Percentiles rank a stretch among this genome's conserved stretches.
Conservation (phyloP, 1,140 invertebrate species). For the Coptotermes formosanus region DNA sequence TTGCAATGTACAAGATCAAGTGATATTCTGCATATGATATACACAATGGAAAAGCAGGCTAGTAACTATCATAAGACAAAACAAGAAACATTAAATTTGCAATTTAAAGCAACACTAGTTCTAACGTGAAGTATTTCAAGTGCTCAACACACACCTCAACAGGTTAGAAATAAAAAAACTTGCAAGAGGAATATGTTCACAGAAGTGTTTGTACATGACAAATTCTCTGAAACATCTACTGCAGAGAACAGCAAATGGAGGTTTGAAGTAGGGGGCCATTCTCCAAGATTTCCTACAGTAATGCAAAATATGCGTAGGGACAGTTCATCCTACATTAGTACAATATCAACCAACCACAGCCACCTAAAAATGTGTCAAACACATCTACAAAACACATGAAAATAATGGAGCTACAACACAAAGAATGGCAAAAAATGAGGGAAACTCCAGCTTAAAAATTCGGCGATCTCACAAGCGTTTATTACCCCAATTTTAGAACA, state of each 20-base stretch:
- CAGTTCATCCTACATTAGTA: neutral
- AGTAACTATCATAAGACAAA: neutral
- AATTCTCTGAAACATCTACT: neutral
- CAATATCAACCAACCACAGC: neutral
- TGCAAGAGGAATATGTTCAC: neutral
- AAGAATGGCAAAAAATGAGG: constrained; percentile 15
- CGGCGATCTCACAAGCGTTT: neutral
- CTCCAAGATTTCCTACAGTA: neutral
- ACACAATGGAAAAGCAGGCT: neutral
- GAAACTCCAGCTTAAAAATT: constrained; percentile 8
- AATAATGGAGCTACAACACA: constrained; percentile 3
- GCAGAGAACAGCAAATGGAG: neutral
- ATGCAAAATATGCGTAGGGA: neutral
- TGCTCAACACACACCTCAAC: neutral
- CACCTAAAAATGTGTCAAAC: constrained; percentile 5
- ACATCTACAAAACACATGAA: constrained; percentile 12
- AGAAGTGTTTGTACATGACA: neutral
- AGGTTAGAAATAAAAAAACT: neutral
- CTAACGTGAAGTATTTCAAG: neutral
- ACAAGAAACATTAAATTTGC: neutral
- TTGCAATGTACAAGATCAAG: neutral
- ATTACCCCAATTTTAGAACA: neutral
- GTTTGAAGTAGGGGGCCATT: neutral
- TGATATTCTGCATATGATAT: neutral
- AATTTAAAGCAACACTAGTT: neutral